phyloP scores from a whole-genome alignment of 1,140 invertebrate genomes.

The Cotesia vestalis region DNA sequence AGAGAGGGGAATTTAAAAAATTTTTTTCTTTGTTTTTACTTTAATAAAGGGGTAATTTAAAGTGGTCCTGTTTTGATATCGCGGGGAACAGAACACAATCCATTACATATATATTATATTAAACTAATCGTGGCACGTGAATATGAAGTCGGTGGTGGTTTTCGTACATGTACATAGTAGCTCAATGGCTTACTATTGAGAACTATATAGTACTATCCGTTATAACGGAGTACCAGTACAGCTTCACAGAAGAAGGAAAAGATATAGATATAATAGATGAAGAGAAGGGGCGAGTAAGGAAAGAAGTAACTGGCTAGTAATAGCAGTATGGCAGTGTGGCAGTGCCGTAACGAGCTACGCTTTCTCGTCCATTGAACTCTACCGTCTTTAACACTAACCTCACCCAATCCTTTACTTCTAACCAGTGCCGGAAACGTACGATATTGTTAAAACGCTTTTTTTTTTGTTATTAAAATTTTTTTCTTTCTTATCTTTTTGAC shows the following conservation, averaged over 20 bases:
- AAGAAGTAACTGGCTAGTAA: slow-evolving; percentile 42
- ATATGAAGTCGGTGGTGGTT: slow-evolving; percentile 16
- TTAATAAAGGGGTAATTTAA: slow-evolving; percentile 2
- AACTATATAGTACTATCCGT: slow-evolving; percentile 34
- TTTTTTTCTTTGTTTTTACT: background rate
- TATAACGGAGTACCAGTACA: slow-evolving; percentile 43
- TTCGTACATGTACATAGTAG: background rate
- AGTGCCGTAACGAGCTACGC: slow-evolving; percentile 48
- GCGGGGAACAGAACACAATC: too few relatives aligned
- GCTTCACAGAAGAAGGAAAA: slow-evolving; percentile 18
- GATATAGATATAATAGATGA: slow-evolving; percentile 10
- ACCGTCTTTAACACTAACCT: slow-evolving; percentile 59
- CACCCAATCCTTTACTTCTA: slow-evolving; percentile 47
- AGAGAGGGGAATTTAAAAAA: background rate
- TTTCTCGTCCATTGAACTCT: slow-evolving; percentile 62
- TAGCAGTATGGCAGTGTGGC: slow-evolving; percentile 47
- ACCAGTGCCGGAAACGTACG: slow-evolving; percentile 20
- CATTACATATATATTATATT: background rate
- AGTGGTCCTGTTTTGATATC: background rate
- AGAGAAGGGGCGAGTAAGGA: background rate
- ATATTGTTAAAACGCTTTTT: background rate
- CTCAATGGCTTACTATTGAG: slow-evolving; percentile 9
- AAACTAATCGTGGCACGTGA: background rate
- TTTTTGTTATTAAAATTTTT: too few relatives aligned
- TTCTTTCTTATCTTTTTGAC: too few relatives aligned